phyloP scores from a whole-genome alignment of 2,888 invertebrate genomes.

The Embidobia sp. region DNA sequence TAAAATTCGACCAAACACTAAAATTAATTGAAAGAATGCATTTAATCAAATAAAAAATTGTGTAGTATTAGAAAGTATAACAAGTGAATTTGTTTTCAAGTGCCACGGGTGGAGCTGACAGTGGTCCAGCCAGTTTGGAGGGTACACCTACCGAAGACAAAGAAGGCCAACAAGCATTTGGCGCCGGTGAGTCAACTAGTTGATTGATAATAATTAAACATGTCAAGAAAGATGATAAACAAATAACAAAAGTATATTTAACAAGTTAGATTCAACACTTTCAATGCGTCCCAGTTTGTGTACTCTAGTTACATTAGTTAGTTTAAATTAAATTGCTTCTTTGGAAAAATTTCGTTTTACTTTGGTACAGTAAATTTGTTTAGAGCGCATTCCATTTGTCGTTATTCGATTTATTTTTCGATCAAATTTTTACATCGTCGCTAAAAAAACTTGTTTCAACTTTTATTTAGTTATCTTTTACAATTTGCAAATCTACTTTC shows the following conservation, averaged over 20 bases:
- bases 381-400: background rate
- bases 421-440: background rate
- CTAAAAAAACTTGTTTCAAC: background rate
- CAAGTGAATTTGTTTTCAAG: slow-evolving; percentile 84
- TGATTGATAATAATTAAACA: background rate
- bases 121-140: slow-evolving; percentile 89
- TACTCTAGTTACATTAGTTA: no score
- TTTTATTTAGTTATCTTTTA: background rate
- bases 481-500: background rate
- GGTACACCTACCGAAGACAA: slow-evolving; percentile 91
- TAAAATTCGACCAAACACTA: no score
- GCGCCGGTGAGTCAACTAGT: slow-evolving; percentile 87
- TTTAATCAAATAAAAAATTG: no score
- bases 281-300: no score
- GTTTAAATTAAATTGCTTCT: no score
- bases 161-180: slow-evolving; percentile 87
- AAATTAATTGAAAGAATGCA: no score
- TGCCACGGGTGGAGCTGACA: slow-evolving; percentile 95
- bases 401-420: background rate
- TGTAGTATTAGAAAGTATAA: no score
- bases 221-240: no score
- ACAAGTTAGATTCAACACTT: no score
- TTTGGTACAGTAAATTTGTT: no score
- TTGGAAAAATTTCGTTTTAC: no score
- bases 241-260: no score